Base-by-base conservation (phyloP, 2,797 vertebrate genomes). In the Poecilia wingei region DNA sequence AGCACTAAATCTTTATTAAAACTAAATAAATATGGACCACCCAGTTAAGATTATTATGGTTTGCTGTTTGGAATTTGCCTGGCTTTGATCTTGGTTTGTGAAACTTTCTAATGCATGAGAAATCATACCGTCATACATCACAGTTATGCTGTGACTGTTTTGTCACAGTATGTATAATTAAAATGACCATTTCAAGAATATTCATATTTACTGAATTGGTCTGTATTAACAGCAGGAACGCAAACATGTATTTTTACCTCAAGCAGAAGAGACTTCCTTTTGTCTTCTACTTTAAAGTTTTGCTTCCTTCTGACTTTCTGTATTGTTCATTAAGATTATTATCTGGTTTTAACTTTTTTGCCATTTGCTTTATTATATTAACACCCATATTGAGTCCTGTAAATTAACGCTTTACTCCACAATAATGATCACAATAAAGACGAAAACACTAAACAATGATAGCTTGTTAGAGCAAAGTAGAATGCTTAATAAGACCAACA, bases 401-500 rank as follows among this genome's bases (percentile, higher is more conserved):
- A 28, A 13, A 31, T 28, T 61, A 13, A 57, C 28, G n/a, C 55
- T 76, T 79, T 12, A 36, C 13, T 43, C 76, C 36, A 75, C 28
- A 14, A 66, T 51, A 28, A 31, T 18, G 78, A 84, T 72, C 3
- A 3, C 14, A 0, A 55, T 9, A 0, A 75, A 55, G 46, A 18
- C 1, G 16, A 79, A 77, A 1, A 57, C 28, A 28, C 20, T 28
- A 72, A 28, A 75, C 57, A 46, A 31, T 72, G 39, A 18, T 59
- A 9, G 22, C 3, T 47, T 33, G 1, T 72, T 1, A 3, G 47
- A 22, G 12, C 4, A 75, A 31, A 43, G 59, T 28, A 57, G 45
- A 76, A 53, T 55, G 5, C 18, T 46, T 55, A 64, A 84, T n/a
- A 33, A 74, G 43, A 71, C 75, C 66, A 76, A 46, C 70, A 78